Base-by-base conservation (phyloP, 2,888 invertebrate genomes). In the Diarsia mendica region DNA sequence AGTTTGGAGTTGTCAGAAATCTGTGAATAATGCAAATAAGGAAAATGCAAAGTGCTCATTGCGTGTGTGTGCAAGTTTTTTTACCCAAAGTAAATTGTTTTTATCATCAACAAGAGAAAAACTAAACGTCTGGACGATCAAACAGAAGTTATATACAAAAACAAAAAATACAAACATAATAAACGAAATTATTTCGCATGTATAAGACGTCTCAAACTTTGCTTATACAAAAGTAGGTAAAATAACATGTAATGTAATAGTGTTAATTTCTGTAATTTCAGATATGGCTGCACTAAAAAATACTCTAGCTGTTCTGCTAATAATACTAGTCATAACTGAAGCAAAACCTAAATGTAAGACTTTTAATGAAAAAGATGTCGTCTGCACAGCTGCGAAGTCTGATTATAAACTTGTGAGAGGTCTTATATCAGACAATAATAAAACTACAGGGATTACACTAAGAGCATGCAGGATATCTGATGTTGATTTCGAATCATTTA, bases 341-440 rank as follows among this genome's bases (percentile, higher is more conserved):
- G 87, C 86, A 2, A 76, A 71, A n/a, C 90, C 88, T 48, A 82
- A 75, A 61, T 91, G 91, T 53, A 86, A 65, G 60, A 84, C 79
- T 20, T 33, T 46, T 11, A 77, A 75, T 23, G 76, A 68, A 48
- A 83, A 68, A 39, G 82, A 88, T 5, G 67, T 89, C 0, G 63
- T 86, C 18, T 92, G 92, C 46, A 70, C 64, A 0, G 78, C 88
- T 13, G 88, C 79, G 0, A 83, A 86, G 4, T 84, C 74, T 28
- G 88, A 90, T 67, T 90, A 89, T 65, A 67, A 87, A 55, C 79
- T 93, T 3, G 85, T 84, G 8, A 88, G 87, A 83, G 92, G 91
- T 2, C 76, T 92, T 0, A 83, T 93, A 8, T 91, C 92, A 4
- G 90, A 91, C 28, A 91, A 89, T 67, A 89, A 88, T 23, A 80